These are phyloP conservation scores for Lissocephala sabroskyi DNA, from an alignment of 2,888 invertebrate species.

Conservation along the genomic window DNA sequence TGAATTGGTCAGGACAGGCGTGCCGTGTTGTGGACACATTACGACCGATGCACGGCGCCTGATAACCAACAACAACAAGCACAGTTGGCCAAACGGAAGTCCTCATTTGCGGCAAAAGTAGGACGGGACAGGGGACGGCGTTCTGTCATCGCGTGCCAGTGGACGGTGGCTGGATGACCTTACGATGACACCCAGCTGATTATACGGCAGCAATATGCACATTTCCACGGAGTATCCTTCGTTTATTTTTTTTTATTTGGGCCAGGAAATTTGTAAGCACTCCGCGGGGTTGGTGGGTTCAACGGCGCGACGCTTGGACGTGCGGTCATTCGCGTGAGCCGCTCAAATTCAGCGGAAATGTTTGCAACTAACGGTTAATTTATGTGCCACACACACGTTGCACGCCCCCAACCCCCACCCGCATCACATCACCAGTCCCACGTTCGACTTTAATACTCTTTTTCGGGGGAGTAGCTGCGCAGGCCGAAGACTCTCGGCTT, in stretches of 20 bases:
- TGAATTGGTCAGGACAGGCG: constrained; percentile 1
- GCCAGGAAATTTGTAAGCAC: not conserved
- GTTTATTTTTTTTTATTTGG: not conserved
- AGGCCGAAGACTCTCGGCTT: too few species aligned
- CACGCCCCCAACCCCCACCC: too few species aligned
- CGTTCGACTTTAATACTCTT: too few species aligned
- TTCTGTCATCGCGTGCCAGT: constrained; percentile 27
- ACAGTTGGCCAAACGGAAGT: constrained; percentile 2
- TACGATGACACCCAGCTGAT: constrained; percentile 67
- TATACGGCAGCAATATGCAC: constrained; percentile 22
- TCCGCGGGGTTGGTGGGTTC: not conserved
- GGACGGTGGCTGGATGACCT: constrained; percentile 65
- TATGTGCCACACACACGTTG: constrained; percentile 51
- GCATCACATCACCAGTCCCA: too few species aligned
- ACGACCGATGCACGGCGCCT: constrained; percentile 45
- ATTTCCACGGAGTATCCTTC: too few species aligned
- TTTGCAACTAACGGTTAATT: constrained; percentile 55
- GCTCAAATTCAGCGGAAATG: constrained; percentile 59
- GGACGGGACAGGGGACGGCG: too few species aligned
- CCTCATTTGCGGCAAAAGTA: too few species aligned
- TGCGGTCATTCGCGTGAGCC: constrained; percentile 44
- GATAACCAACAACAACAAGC: constrained; percentile 36
- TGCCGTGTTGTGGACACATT: constrained; percentile 47
- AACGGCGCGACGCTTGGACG: too few species aligned
- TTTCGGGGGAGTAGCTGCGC: too few species aligned